Base-by-base conservation (phyloP, 2,113 vertebrate species). In the Accipiter cooperii region DNA sequence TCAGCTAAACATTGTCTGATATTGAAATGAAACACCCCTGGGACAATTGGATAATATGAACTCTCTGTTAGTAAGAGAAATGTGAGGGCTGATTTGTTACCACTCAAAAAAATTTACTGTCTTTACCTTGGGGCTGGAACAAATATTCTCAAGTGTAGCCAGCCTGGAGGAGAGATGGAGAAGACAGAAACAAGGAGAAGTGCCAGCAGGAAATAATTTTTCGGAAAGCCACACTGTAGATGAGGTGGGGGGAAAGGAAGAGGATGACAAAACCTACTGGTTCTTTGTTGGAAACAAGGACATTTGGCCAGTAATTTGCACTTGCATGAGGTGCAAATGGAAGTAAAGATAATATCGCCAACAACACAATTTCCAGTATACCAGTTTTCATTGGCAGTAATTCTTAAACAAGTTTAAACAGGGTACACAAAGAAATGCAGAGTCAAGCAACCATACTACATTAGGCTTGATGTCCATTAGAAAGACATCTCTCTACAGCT, bases 1-100 rank as follows among this genome's bases (percentile, higher is more conserved):
- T 78, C 80, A 87, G 46, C 47, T 94, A 95, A 94, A 91, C 68
- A 49, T 57, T 87, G 36, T 71, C 71, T 94, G 84, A 92, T 97
- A 93, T 13, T 86, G 84, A 93, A 94, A 74, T 87, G 31, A 93
- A 97, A 91, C 69, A 71, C 47, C 75, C 44, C 46, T 47, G 94
- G 84, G 84, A 82, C 80, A 97, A 95, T 26, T 90, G 75, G 69
- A 57, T 83, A 86, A 91, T 79, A 78, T 44, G 64, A 96, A 76
- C 24, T 49, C 38, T 54, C 60, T 92, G 28, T 52, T 74, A 87
- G 28, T 52, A 75, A 54, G n/a, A 91, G 55, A 87, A 95, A 94
- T 52, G 40, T 65, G 60, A 81, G n/a, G 38, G 46, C 13, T 94
- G 73, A 94, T 92, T 93, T 79, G 49, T 63, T 73, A 89, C 42